Evolutionary conservation across 2,113 vertebrate genomes (phyloP).

Genomic region (Hippoglossus stenolepis): DNA sequence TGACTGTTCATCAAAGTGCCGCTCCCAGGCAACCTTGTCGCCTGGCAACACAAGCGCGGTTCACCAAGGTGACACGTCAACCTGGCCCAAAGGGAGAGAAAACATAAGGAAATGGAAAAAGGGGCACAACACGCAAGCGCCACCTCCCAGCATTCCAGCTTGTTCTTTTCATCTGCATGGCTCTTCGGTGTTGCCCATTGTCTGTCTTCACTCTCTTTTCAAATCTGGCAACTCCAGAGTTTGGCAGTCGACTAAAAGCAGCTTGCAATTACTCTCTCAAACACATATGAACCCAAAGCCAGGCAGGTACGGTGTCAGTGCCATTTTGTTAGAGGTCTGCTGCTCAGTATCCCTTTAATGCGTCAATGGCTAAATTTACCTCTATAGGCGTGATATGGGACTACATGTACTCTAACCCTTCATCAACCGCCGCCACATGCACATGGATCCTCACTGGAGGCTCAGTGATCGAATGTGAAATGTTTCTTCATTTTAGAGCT

Average conservation of each 20-base stretch:
- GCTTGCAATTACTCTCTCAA: constrained; percentile 8
- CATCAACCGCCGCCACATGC: constrained; percentile 8
- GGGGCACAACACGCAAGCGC: constrained; percentile 27
- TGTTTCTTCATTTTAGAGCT: constrained; percentile 77
- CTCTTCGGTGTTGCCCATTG: background rate
- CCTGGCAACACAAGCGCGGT: constrained; percentile 78
- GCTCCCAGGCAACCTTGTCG: constrained; percentile 82
- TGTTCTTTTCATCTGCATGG: background rate
- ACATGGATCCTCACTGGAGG: constrained; percentile 40
- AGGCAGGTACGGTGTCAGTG: constrained; percentile 8
- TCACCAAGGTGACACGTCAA: constrained; percentile 66
- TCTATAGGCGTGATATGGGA: constrained; percentile 2
- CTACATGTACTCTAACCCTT: background rate
- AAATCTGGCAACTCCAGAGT: background rate
- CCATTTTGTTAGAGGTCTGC: constrained; percentile 13
- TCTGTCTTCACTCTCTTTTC: background rate
- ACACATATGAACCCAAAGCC: background rate
- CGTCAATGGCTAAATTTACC: constrained; percentile 3
- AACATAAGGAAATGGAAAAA: constrained; percentile 47
- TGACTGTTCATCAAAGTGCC: constrained; percentile 78
- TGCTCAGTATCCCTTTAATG: constrained; percentile 17
- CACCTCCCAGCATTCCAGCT: constrained; percentile 19
- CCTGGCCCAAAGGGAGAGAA: constrained; percentile 39
- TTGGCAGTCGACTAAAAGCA: background rate
- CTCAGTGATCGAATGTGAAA: constrained; percentile 69